phyloP scores from a whole-genome alignment of 2,888 invertebrate genomes.

The Electrophaes corylata region DNA sequence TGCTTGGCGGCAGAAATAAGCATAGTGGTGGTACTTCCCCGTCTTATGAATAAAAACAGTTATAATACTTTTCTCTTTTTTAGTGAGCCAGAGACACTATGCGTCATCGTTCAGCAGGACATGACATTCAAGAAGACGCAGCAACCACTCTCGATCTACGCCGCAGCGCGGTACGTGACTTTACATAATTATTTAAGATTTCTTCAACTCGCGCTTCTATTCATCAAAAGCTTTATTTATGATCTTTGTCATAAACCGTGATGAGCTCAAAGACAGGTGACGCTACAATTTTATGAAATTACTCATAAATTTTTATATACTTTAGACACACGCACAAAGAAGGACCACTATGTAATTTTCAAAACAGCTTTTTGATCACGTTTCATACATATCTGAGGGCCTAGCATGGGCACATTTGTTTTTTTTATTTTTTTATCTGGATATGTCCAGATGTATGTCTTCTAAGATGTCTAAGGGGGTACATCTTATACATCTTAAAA shows the following conservation, averaged over 20 bases:
- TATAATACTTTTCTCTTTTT: conserved; percentile 44
- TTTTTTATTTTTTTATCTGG: no score
- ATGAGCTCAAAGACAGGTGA: neutral
- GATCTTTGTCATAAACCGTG: neutral
- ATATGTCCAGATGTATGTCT: no score
- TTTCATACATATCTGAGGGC: no score
- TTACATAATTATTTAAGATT: conserved; percentile 25
- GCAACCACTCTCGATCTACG: conserved; percentile 65
- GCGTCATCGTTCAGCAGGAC: conserved; percentile 71
- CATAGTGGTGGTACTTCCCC: no score
- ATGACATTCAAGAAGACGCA: conserved; percentile 75
- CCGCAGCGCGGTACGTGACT: conserved; percentile 58
- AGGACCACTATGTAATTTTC: neutral
- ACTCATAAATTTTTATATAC: no score
- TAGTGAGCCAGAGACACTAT: conserved; percentile 76
- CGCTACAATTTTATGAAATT: neutral
- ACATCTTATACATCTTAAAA: no score
- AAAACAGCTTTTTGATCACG: no score
- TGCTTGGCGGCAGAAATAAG: no score
- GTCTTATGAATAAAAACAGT: no score
- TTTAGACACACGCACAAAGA: no score
- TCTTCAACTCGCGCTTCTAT: conserved; percentile 20
- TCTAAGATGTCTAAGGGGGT: no score
- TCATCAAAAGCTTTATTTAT: neutral
- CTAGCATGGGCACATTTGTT: no score